phyloP scores from a whole-genome alignment of 2,888 invertebrate genomes.

The Aphodius granarius region DNA sequence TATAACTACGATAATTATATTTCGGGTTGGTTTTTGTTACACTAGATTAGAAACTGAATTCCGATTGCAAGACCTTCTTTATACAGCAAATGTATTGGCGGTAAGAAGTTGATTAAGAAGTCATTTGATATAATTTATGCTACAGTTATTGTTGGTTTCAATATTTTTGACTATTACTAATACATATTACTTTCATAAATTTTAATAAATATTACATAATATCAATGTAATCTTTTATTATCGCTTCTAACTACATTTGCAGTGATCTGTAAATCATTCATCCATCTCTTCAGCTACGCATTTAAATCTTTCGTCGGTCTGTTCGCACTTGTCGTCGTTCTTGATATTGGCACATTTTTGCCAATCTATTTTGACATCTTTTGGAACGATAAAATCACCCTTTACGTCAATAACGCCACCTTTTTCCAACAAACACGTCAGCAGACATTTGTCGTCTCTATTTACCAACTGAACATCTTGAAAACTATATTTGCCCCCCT shows the following conservation, averaged over 20 bases:
- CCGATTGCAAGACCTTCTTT: too few species aligned
- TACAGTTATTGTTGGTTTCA: too few species aligned
- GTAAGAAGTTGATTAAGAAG: too few species aligned
- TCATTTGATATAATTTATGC: too few species aligned
- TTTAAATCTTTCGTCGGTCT: not conserved
- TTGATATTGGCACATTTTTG: not conserved
- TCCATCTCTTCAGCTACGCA: not conserved
- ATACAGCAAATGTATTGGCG: too few species aligned
- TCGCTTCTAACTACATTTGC: not conserved
- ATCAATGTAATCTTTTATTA: not conserved
- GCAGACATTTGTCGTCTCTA: not conserved
- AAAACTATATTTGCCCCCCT: not conserved
- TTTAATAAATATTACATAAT: too few species aligned
- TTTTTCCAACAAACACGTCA: not conserved
- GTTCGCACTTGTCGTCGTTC: not conserved
- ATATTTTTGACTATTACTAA: too few species aligned
- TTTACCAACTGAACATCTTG: not conserved
- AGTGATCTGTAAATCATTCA: not conserved
- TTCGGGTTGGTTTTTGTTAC: too few species aligned
- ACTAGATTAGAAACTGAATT: too few species aligned
- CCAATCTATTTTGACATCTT: not conserved
- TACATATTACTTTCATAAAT: too few species aligned
- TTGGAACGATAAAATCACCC: not conserved
- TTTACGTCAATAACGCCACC: not conserved
- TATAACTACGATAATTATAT: too few species aligned